Evolutionary conservation across 2,888 invertebrate species (phyloP), one percentile per base, ranked within the genome.

Genomic region (Drosophila robusta): DNA sequence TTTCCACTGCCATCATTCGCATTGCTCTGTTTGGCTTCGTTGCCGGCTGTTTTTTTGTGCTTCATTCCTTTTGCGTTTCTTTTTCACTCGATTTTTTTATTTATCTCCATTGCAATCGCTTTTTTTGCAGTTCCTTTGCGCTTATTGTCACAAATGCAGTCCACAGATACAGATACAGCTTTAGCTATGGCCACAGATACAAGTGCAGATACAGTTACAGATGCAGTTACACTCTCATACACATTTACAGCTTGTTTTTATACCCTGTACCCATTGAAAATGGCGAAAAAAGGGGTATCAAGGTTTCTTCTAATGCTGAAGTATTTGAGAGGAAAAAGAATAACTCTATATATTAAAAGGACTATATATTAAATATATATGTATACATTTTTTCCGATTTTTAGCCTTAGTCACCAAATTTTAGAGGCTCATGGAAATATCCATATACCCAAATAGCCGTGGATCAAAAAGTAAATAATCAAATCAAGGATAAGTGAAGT

Each of bases 131-230:
- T 45, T 39, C 62, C 38, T 52, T 70, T 75, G 67, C 87, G 67
- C 80, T 86, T 78, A 73, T 84, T 85, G 79, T 84, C 75, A 70
- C 63, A 76, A 63, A 63, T 71, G 72, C 75, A 75, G 41, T 61
- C 52, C 64, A 46, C 58, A 60, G 71, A 70, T 64, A 56, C 66
- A 76, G 65, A 66, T 76, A 69, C 80, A 79, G 26, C 6, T 29
- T 5, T 8, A 7, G 26, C 6, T 29, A 7, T 8, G 26, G 26
- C 7, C 8, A 29, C 7, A 29, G 26, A 8, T 29, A 29, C 22
- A 22, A 22, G 3, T 22, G 3, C 22, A 22, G 22, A 36, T 12
- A 18, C 22, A 61, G 52, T 6, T 61, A 39, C 39, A 54, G 54
- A 39, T 65, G 26, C 51, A 56, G 42, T 26, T 39, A 60, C 41